Base-by-base conservation (phyloP, 2,888 invertebrate genomes). In the Sepiola atlantica region DNA sequence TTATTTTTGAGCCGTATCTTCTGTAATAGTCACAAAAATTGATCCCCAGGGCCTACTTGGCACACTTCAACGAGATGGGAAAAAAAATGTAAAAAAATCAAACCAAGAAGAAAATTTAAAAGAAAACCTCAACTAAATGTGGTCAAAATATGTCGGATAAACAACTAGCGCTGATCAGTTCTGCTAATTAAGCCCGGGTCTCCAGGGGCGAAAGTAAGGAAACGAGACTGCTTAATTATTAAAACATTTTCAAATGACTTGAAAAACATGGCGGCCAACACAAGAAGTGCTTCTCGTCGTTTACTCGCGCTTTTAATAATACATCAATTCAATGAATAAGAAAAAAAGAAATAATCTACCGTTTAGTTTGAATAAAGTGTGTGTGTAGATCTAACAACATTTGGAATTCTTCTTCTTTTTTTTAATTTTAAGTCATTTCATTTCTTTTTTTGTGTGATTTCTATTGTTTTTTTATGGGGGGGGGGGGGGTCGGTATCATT, bases 11-110 rank as follows among this genome's bases (percentile, higher is more conserved):
- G 77, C 77, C n/a, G 21, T 77, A 77, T 77, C 77, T 77, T 77
- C 77, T n/a, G 77, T 77, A 77, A 77, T 77, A 77, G 77, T 77
- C 77, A 77, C 77, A 77, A 77, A 77, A 77, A 77, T 77, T 77
- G 77, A 77, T 77, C 77, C 77, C 77, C 32, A 16, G 77, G 77
- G 77, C 77, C 77, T 77, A 77, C 77, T 77, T 77, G 77, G 77
- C 77, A n/a, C 77, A 77, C 77, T 77, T 77, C n/a, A 77, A 77
- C 32, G 77, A 77, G 77, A 77, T 77, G 77, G n/a, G n/a, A 45
- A 45, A 45, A 45, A 45, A 45, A 45, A 45, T 4, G 8, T 4
- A 45, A 45, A 45, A 45, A 45, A 45, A 45, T 4, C 2, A 45
- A 45, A 45, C 8, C 4, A 45, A 45, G 2, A 45, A 45, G 45